Conservation (phyloP, 2,797 vertebrate species). For the Smutsia gigantea region DNA sequence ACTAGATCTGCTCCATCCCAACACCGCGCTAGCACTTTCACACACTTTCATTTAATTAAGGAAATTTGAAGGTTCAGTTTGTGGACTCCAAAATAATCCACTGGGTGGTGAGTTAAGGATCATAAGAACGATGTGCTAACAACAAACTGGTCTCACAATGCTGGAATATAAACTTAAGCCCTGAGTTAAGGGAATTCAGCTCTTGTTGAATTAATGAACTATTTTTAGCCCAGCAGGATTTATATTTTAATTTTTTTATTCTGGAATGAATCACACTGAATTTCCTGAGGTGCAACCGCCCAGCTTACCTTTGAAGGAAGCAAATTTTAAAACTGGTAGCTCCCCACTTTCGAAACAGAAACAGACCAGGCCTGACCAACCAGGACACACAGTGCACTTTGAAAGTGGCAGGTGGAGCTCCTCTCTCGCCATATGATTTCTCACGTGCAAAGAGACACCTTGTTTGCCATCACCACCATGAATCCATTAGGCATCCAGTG, state of each 20-base stretch:
- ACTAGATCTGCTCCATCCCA: neutral
- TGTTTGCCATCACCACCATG: neutral
- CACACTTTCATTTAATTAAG: neutral
- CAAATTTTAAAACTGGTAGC: neutral
- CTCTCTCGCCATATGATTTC: neutral
- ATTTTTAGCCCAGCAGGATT: neutral
- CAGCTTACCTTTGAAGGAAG: slow-evolving; percentile 44
- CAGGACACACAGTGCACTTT: neutral
- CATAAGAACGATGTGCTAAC: neutral
- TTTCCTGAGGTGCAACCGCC: slow-evolving; percentile 9
- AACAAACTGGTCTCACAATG: neutral
- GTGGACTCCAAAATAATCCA: slow-evolving; percentile 10
- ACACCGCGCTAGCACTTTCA: neutral
- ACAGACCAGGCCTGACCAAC: neutral
- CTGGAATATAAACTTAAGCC: neutral
- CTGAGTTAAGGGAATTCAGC: neutral
- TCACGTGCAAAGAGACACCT: neutral
- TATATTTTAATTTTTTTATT: slow-evolving; percentile 33
- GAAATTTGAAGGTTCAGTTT: neutral
- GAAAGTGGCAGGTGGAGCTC: neutral
- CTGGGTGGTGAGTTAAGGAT: neutral
- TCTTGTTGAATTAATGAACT: slow-evolving; percentile 43
- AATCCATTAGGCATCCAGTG: neutral
- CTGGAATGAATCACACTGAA: neutral
- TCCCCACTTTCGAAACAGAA: neutral